Conservation (phyloP, 2,888 invertebrate species). For the Boloria euphrosyne region DNA sequence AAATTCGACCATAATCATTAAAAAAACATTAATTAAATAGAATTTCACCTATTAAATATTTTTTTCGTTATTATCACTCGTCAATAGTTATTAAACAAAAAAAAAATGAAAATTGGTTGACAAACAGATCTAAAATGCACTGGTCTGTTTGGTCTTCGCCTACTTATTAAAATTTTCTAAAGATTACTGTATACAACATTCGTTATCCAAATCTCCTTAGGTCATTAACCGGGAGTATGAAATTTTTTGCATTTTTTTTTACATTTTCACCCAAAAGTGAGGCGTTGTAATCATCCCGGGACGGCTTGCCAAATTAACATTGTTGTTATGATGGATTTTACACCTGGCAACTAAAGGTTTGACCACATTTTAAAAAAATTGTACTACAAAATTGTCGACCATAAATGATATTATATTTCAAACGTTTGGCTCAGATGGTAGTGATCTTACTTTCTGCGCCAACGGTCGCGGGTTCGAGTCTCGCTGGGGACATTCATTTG, state of each 20-base stretch:
- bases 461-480: too few relatives aligned
- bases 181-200: constrained; percentile 19
- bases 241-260: constrained; percentile 35
- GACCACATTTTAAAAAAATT: constrained; percentile 15
- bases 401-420: too few relatives aligned
- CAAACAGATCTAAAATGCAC: too few relatives aligned
- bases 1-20: neutral
- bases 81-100: too few relatives aligned
- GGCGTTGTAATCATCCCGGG: constrained; percentile 46
- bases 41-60: too few relatives aligned
- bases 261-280: constrained; percentile 43
- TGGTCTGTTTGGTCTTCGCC: neutral
- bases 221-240: constrained; percentile 41
- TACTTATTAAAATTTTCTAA: constrained; percentile 13
- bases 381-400: too few relatives aligned
- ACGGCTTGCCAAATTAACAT: constrained; percentile 50
- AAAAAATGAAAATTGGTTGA: too few relatives aligned
- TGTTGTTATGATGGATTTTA: constrained; percentile 59
- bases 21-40: too few relatives aligned
- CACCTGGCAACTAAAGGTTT: constrained; percentile 53
- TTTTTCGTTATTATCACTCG: too few relatives aligned
- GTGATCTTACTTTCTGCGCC: too few relatives aligned
- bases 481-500: too few relatives aligned
- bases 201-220: constrained; percentile 31
- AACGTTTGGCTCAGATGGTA: too few relatives aligned